Conservation (phyloP, 2,113 vertebrate species). For the Ardeotis arabs region DNA sequence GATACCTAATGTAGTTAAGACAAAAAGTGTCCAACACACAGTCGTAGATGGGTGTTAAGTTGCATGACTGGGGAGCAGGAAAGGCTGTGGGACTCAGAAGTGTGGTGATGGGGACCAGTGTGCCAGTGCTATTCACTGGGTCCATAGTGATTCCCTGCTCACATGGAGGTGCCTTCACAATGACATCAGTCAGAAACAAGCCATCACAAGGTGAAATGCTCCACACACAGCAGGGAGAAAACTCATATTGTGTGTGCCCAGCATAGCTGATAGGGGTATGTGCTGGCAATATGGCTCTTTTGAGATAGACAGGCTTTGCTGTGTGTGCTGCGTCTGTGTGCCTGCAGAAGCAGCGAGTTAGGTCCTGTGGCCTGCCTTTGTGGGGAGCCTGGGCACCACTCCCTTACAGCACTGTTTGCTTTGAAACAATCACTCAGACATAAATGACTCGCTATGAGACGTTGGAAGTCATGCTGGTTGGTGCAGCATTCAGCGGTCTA, state of each 20-base stretch:
- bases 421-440: constrained; percentile 14
- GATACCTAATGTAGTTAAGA: background rate
- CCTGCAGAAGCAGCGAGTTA: background rate
- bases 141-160: background rate
- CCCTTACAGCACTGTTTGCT: background rate
- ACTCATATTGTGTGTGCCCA: background rate
- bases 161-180: background rate
- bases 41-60: background rate
- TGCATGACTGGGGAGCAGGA: background rate
- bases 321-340: background rate
- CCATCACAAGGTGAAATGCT: background rate
- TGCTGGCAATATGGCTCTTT: background rate
- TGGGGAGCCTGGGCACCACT: background rate
- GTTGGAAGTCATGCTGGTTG: constrained; percentile 16
- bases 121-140: background rate
- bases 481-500: background rate
- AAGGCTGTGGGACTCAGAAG: background rate
- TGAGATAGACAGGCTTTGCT: background rate
- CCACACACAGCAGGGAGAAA: background rate
- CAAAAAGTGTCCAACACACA: background rate
- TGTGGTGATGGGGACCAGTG: background rate
- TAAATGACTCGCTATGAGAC: background rate
- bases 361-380: background rate
- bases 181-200: background rate
- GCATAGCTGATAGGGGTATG: background rate